Conservation (phyloP, 2,797 vertebrate genomes). For the Dryobates pubescens region DNA sequence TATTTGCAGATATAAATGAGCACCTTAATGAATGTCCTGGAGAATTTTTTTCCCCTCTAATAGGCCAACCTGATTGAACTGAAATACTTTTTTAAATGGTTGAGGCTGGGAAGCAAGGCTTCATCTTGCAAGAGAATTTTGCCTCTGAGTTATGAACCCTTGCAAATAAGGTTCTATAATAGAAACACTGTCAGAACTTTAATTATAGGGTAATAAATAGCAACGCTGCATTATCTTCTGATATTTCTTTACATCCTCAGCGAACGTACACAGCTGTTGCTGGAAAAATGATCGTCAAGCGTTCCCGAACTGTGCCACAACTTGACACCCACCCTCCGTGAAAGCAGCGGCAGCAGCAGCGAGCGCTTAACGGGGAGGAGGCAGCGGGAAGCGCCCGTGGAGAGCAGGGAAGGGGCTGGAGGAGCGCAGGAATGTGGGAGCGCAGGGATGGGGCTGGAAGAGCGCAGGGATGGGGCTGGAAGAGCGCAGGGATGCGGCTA, state of each 20-base stretch:
- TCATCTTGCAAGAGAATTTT: slow-evolving; percentile 71
- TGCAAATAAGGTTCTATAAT: slow-evolving; percentile 76
- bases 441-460: background rate
- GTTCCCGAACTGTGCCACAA: slow-evolving; percentile 36
- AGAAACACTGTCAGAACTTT: slow-evolving; percentile 78
- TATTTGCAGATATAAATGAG: slow-evolving; percentile 32
- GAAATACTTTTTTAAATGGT: slow-evolving; percentile 44
- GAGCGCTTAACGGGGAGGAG: slow-evolving; percentile 30
- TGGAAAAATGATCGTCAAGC: slow-evolving; percentile 71
- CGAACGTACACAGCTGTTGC: slow-evolving; percentile 75
- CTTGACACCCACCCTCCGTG: slow-evolving; percentile 50
- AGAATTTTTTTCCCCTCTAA: slow-evolving; percentile 8
- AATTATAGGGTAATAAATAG: slow-evolving; percentile 83
- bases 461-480: background rate
- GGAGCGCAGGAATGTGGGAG: background rate
- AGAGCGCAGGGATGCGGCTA: background rate
- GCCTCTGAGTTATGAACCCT: slow-evolving; percentile 77
- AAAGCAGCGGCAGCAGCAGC: background rate
- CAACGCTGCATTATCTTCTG: slow-evolving; percentile 75
- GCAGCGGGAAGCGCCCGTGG: background rate
- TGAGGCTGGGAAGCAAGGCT: slow-evolving; percentile 22
- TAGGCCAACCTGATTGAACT: slow-evolving; percentile 42
- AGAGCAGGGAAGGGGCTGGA: background rate
- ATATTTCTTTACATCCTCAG: slow-evolving; percentile 71
- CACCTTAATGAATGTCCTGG: slow-evolving; percentile 28